Conservation (phyloP, 2,113 vertebrate species). For the Peromyscus californicus region DNA sequence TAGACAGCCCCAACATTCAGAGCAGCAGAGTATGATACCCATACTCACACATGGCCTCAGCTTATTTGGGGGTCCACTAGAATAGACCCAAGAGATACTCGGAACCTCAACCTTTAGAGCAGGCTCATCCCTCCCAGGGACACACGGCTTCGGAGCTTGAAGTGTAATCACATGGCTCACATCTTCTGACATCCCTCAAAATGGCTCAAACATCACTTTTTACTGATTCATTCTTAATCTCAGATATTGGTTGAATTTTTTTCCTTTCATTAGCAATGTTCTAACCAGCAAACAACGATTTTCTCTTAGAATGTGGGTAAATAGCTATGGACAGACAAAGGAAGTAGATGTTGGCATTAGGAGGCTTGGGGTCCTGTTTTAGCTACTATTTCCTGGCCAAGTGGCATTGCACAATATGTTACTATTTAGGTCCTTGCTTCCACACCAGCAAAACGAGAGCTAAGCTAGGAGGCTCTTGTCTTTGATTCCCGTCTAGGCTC, state of each 20-base stretch:
- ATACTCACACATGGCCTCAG: not conserved
- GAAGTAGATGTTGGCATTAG: not conserved
- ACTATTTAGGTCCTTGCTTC: not conserved
- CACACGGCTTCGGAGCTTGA: not conserved
- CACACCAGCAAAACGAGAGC: not conserved
- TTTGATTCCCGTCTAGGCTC: too few species aligned
- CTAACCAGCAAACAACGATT: not conserved
- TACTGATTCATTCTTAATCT: not conserved
- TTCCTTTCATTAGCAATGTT: not conserved
- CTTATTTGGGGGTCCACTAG: not conserved
- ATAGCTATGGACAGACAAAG: not conserved
- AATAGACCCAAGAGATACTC: not conserved
- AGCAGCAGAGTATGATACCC: not conserved
- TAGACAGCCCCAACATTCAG: not conserved
- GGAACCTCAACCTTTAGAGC: not conserved
- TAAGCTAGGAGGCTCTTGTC: not conserved
- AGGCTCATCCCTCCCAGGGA: not conserved
- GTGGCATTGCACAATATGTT: not conserved
- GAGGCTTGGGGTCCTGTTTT: not conserved
- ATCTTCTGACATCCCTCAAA: not conserved
- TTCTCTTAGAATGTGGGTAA: not conserved
- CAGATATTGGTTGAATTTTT: not conserved
- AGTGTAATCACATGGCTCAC: not conserved
- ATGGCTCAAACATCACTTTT: not conserved
- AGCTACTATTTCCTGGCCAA: not conserved